Base-by-base conservation (phyloP, 2,797 vertebrate species). In the Pipistrellus kuhlii region DNA sequence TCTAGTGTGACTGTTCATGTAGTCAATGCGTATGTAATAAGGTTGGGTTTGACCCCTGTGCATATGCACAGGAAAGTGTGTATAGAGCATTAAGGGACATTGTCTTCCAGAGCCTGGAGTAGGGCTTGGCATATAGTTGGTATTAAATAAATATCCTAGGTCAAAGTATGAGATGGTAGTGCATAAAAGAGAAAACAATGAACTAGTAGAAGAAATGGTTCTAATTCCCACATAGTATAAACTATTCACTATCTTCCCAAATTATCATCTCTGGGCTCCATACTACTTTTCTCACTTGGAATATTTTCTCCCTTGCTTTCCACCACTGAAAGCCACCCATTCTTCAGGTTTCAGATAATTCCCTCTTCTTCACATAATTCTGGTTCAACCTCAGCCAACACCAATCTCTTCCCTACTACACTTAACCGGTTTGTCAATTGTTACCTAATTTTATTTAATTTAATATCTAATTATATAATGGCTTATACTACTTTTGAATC, bases 371-470 rank as follows among this genome's bases (percentile, higher is more conserved):
- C 32, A 53, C 20, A 8, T 53, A 83, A 90, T 76, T 84, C 38
- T 80, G 27, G 14, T 57, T 90, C 90, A 83, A 68, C n/a, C 15
- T 90, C 13, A 80, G 17, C 20, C 53, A 78, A 35, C 11, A 41
- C 0, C 41, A 25, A 80, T 68, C 80, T 71, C 25, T 72, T 13
- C 3, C 27, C 10, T 48, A 73, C 27, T 53, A 91, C 4, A 91
- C 21, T 77, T 64, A 38, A 80, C 0, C 86, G 32, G 2, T 44
- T 89, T 81, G 11, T 69, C 78, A 59, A 84, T 0, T 64, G 62
- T 82, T 2, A 75, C 41, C 20, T 87, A n/a, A 71, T 84, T 94
- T 94, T 62, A 89, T 57, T 91, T 90, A 41, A 30, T n/a, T 55
- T 83, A 71, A 30, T 7, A 77, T 81, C 23, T 81, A 81, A 89